phyloP scores from a whole-genome alignment of 1,140 invertebrate genomes.

The Euura lappo region DNA sequence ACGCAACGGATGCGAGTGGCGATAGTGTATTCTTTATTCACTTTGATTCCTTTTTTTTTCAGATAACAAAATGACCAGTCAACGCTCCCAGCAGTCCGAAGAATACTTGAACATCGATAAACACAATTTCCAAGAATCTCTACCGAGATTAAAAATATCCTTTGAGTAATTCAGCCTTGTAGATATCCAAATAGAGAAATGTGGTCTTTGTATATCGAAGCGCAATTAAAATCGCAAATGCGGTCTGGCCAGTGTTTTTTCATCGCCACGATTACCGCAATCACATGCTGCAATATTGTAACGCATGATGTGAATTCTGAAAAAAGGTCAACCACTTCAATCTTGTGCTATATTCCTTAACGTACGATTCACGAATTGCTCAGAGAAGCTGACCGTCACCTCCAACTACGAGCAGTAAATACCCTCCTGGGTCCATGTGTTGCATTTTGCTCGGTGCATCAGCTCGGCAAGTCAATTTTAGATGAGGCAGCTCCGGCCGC shows the following conservation, averaged over 20 bases:
- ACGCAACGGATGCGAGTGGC: not conserved
- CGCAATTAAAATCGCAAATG: too few relatives aligned
- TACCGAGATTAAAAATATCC: not conserved
- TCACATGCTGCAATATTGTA: too few relatives aligned
- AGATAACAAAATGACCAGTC: not conserved
- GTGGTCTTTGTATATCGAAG: too few relatives aligned
- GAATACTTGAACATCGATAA: not conserved
- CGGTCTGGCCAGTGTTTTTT: too few relatives aligned
- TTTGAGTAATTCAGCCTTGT: not conserved
- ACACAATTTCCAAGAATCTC: not conserved
- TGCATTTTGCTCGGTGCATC: slow-evolving; percentile 31
- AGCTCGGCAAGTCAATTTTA: slow-evolving; percentile 39
- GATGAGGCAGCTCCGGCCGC: slow-evolving; percentile 32
- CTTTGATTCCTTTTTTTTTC: not conserved
- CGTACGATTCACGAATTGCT: not conserved
- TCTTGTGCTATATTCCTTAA: not conserved
- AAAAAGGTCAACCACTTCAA: too few relatives aligned
- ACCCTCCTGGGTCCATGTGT: slow-evolving; percentile 35
- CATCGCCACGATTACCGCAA: too few relatives aligned
- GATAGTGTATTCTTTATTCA: too few relatives aligned
- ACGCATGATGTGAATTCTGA: too few relatives aligned
- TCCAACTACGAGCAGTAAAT: slow-evolving; percentile 22
- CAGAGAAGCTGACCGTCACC: not conserved
- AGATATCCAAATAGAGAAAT: too few relatives aligned
- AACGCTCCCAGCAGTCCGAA: not conserved